These are phyloP conservation scores for Botia kubotai DNA, from an alignment of 2,797 vertebrate genomes.

Conservation along the genomic window DNA sequence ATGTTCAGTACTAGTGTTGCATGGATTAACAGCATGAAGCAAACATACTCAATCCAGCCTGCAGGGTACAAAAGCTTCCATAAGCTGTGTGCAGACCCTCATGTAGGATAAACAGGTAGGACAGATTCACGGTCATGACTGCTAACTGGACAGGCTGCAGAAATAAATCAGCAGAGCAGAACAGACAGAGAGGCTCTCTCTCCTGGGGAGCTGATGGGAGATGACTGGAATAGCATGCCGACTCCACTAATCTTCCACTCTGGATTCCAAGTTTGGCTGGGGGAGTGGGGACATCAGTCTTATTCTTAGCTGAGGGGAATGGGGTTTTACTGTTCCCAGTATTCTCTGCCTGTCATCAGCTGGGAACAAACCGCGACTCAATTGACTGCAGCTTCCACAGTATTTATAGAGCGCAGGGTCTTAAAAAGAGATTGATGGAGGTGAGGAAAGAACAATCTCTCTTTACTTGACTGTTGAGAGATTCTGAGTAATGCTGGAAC, in stretches of 20 bases:
- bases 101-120: conserved; percentile 79
- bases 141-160: conserved; percentile 68
- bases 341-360: conserved; percentile 53
- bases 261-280: conserved; percentile 67
- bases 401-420: conserved; percentile 57
- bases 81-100: conserved; percentile 51
- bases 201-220: conserved; percentile 10
- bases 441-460: conserved; percentile 12
- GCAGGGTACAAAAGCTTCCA: conserved; percentile 15
- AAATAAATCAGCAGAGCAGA: conserved; percentile 73
- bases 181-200: conserved; percentile 58
- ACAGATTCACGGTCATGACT: conserved; percentile 75
- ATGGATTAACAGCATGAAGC: conserved; percentile 75
- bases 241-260: conserved; percentile 77
- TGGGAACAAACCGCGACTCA: conserved; percentile 28
- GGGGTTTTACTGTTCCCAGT: conserved; percentile 33
- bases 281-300: conserved; percentile 65
- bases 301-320: conserved; percentile 64
- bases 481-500: background rate
- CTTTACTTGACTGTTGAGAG: conserved; percentile 21
- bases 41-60: conserved; percentile 65
- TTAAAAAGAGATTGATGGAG: conserved; percentile 41
- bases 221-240: conserved; percentile 50
- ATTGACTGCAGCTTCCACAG: background rate
- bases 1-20: conserved; percentile 67